Evolutionary conservation across 1,140 invertebrate genomes (phyloP), one percentile per base, ranked within the genome.

Genomic region (Atta cephalotes): DNA sequence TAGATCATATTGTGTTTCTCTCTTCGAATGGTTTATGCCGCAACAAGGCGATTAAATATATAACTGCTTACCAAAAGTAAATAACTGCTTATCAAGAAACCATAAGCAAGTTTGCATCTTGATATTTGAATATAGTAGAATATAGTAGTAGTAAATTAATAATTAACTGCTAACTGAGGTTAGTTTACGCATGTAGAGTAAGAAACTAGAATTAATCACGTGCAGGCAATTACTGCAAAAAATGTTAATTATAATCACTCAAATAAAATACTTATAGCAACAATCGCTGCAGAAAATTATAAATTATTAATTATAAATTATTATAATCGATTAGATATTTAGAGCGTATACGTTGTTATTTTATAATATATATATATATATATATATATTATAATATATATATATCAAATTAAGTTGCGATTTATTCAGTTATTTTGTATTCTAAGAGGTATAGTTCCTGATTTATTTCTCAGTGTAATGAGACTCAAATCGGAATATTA

Each of bases 101-200:
- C 9, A 58, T 62, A 74, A 84, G 39, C 70, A 62, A 74, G 53
- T 84, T 74, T 76, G 14, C 4, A 1, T 16, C 28, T 74, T 84
- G 56, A 62, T 74, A 62, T 62, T 39, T 84, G 56, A n/a, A 74
- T 82, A 62, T 39, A 74, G 68, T 39, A n/a, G n/a, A n/a, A n/a
- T n/a, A n/a, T n/a, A n/a, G n/a, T n/a, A n/a, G n/a, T 2, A 62
- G 21, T 62, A 76, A 84, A 84, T 84, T 74, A 58, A 45, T 35
- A 74, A 84, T 74, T 74, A 84, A 84, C 4, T 76, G 56, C 18
- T 45, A 45, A 45, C 39, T 18, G 39, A 18, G 56, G 4, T 76
- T 76, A 51, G 56, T 84, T 74, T 74, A 74, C 39, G 9, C 72
- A 72, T 82, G 63, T 51, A 84, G 25, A 74, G 49, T 74, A 49